Conservation (phyloP, 2,888 invertebrate species). For the Nemoura dubitans region DNA sequence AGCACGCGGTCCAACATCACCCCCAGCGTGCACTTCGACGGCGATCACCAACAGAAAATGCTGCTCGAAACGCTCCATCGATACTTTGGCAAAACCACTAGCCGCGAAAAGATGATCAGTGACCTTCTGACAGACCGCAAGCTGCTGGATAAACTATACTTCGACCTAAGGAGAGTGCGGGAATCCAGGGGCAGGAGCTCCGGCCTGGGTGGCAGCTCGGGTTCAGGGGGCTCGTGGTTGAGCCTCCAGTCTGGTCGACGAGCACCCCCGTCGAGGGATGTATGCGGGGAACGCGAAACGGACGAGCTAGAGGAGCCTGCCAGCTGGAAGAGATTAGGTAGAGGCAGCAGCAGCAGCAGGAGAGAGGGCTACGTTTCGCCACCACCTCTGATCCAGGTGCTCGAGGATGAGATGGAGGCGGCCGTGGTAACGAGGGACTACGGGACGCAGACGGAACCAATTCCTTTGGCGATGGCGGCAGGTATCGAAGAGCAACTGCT, state of each 20-base stretch:
- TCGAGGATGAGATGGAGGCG: slow-evolving; percentile 63
- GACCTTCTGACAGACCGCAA: slow-evolving; percentile 78
- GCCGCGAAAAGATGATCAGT: slow-evolving; percentile 75
- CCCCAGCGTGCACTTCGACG: slow-evolving; percentile 58
- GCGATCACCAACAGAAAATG: slow-evolving; percentile 68
- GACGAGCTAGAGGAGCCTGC: slow-evolving; percentile 56
- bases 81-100: slow-evolving; percentile 72
- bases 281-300: slow-evolving; percentile 52
- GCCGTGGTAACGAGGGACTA: slow-evolving; percentile 64
- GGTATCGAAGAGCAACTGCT: slow-evolving; percentile 62
- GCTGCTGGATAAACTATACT: slow-evolving; percentile 76
- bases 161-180: slow-evolving; percentile 75
- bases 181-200: slow-evolving; percentile 62
- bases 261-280: slow-evolving; percentile 56
- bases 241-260: slow-evolving; percentile 57
- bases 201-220: slow-evolving; percentile 55
- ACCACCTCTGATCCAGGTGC: slow-evolving; percentile 74
- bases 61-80: slow-evolving; percentile 73
- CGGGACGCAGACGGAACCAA: slow-evolving; percentile 71
- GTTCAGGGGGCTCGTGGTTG: slow-evolving; percentile 42
- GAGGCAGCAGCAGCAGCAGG: slow-evolving; percentile 32
- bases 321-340: slow-evolving; percentile 51
- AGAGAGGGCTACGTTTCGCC: slow-evolving; percentile 60
- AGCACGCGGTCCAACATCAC: slow-evolving; percentile 37
- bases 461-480: slow-evolving; percentile 66